Evolutionary conservation across 2,113 vertebrate species (phyloP).

Genomic region (Nerophis ophidion): DNA sequence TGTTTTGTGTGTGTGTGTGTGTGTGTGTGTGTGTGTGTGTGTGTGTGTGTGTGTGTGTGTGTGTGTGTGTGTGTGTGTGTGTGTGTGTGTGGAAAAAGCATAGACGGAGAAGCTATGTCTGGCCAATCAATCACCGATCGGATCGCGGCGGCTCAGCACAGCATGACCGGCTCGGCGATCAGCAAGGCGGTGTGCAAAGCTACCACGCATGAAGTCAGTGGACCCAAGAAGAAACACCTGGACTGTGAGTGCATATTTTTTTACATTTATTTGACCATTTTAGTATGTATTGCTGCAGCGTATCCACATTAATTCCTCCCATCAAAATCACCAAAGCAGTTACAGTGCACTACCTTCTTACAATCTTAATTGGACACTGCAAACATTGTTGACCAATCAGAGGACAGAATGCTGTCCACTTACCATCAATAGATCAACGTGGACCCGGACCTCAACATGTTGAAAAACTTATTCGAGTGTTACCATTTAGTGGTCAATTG

Average conservation of each 20-base stretch:
- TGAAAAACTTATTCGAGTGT: too few relatives aligned
- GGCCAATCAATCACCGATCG: slow-evolving; percentile 86
- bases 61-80: neutral
- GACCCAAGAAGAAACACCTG: slow-evolving; percentile 87
- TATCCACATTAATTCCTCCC: neutral
- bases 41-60: neutral
- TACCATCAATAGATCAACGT: too few relatives aligned
- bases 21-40: neutral
- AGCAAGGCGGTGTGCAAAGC: slow-evolving; percentile 86
- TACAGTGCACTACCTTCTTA: too few relatives aligned
- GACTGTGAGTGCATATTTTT: slow-evolving; percentile 77
- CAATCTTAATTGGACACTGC: too few relatives aligned
- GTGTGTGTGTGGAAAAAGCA: neutral
- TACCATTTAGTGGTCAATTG: too few relatives aligned
- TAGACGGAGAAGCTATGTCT: slow-evolving; percentile 65
- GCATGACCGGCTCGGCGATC: slow-evolving; percentile 83
- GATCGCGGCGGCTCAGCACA: slow-evolving; percentile 84
- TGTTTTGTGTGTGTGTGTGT: slow-evolving; percentile 6
- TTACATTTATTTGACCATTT: neutral
- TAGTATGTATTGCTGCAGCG: neutral
- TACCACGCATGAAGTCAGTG: slow-evolving; percentile 85
- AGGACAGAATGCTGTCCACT: too few relatives aligned
- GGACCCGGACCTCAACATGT: too few relatives aligned
- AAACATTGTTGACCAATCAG: too few relatives aligned
- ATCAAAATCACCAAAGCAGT: neutral